phyloP scores from a whole-genome alignment of 2,113 vertebrate genomes.

The Vidua macroura region DNA sequence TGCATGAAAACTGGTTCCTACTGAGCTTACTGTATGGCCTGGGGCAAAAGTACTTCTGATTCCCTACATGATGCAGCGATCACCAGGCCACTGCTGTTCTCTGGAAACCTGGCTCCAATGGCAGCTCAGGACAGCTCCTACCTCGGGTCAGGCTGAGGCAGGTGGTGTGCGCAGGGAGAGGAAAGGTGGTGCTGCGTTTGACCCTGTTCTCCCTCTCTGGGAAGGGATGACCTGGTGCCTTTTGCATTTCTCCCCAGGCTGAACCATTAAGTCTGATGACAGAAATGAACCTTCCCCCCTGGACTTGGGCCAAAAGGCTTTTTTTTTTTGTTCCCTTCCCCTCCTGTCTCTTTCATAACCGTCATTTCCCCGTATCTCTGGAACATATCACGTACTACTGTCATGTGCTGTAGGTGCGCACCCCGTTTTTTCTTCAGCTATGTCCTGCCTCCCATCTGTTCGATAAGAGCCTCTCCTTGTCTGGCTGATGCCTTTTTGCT shows the following conservation, averaged over 20 bases:
- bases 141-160: neutral
- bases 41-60: constrained; percentile 37
- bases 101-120: neutral
- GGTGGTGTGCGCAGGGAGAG: neutral
- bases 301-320: neutral
- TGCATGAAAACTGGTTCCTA: constrained; percentile 18
- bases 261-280: constrained; percentile 36
- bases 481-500: neutral
- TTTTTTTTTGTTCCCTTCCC: neutral
- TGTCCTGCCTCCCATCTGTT: neutral
- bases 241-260: constrained; percentile 31
- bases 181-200: neutral
- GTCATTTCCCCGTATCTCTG: constrained; percentile 5
- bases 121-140: neutral
- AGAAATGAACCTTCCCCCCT: constrained; percentile 50
- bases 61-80: neutral
- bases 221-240: neutral
- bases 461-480: neutral
- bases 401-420: neutral
- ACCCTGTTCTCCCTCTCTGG: neutral
- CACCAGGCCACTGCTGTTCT: neutral
- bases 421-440: neutral
- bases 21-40: constrained; percentile 3
- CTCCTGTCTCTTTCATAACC: constrained; percentile 24
- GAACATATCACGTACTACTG: neutral